These are phyloP conservation scores for Latrodectus elegans DNA, from an alignment of 2,888 invertebrate species.

Conservation along the genomic window DNA sequence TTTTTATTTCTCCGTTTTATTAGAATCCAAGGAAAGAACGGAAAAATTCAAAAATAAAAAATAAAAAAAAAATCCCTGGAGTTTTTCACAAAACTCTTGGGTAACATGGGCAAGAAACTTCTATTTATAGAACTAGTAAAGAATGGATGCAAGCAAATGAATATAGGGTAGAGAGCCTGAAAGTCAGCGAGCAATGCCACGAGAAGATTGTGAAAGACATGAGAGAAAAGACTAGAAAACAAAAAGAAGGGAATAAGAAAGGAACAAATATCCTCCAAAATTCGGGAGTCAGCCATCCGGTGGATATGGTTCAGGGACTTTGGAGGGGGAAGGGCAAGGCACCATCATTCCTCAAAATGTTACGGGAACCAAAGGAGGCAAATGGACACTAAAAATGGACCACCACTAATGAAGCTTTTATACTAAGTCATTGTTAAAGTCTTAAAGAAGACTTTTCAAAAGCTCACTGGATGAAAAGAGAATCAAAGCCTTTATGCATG, in stretches of 20 bases:
- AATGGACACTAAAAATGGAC: conserved; percentile 7
- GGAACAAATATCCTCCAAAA: conserved; percentile 15
- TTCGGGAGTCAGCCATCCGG: conserved; percentile 11
- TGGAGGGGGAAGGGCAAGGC: background rate
- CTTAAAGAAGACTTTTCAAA: conserved; percentile 46
- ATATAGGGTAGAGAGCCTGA: conserved; percentile 2
- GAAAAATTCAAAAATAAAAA: conserved; percentile 13
- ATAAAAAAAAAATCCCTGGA: conserved; percentile 27
- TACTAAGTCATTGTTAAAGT: conserved; percentile 44
- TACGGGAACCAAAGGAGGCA: too few species aligned
- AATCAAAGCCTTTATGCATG: conserved; percentile 15
- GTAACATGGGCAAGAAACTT: conserved; percentile 45
- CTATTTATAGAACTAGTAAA: conserved; percentile 15
- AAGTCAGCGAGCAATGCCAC: conserved; percentile 12
- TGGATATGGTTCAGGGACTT: conserved; percentile 24
- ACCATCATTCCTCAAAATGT: too few species aligned
- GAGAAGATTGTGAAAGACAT: conserved; percentile 14
- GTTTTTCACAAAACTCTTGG: conserved; percentile 24
- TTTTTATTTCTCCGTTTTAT: background rate
- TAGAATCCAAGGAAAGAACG: too few species aligned
- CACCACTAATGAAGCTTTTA: conserved; percentile 51
- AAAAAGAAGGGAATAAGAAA: background rate
- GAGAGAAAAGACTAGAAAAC: background rate
- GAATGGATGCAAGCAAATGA: conserved; percentile 8
- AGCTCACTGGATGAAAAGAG: conserved; percentile 28